Conservation (phyloP, 2,797 vertebrate genomes). For the Mormyrops attenuatus region DNA sequence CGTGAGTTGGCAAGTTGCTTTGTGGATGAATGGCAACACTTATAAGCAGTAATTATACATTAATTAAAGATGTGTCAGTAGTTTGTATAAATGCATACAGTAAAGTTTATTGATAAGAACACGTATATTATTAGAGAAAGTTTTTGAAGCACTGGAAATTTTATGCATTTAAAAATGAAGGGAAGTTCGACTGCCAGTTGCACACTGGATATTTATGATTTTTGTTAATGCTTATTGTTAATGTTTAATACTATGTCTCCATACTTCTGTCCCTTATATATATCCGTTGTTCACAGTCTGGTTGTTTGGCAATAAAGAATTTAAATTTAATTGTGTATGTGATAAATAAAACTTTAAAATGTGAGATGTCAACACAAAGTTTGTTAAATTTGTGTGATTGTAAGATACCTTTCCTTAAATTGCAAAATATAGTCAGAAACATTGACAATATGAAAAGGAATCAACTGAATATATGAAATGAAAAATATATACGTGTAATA, state of each 20-base stretch:
- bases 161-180: neutral
- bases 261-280: neutral
- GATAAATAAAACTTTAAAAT: neutral
- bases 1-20: neutral
- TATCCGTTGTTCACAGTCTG: neutral
- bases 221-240: neutral
- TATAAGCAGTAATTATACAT: neutral
- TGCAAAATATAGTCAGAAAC: neutral
- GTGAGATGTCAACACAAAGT: neutral
- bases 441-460: neutral
- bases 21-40: neutral
- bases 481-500: neutral
- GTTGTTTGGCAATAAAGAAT: neutral
- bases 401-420: neutral
- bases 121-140: neutral
- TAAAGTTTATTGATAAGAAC: neutral
- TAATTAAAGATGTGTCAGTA: neutral
- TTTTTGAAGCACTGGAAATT: neutral
- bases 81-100: neutral
- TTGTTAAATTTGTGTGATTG: neutral
- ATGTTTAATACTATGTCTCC: neutral
- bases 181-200: no score
- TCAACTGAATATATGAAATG: neutral
- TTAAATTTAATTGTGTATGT: neutral
- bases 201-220: neutral